Conservation (phyloP, 2,888 invertebrate genomes). For the Thalpophila matura region DNA sequence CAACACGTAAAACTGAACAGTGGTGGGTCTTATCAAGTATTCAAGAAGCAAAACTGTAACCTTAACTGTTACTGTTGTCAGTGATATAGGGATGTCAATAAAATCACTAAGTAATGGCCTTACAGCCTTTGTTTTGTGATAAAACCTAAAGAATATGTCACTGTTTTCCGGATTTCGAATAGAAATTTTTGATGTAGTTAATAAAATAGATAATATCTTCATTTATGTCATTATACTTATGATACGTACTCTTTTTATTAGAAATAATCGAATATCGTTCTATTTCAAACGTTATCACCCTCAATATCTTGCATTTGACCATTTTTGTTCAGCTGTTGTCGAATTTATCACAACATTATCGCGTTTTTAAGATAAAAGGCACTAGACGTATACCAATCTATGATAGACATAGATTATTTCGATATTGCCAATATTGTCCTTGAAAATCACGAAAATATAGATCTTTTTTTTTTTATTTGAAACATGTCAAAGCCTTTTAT, state of each 20-base stretch:
- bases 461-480: too few species aligned
- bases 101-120: constrained; percentile 46
- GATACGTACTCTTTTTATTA: not conserved
- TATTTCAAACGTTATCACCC: constrained; percentile 24
- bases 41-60: constrained; percentile 62
- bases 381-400: constrained; percentile 59
- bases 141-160: constrained; percentile 20
- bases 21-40: constrained; percentile 69
- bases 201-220: not conserved
- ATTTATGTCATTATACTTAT: not conserved
- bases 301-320: constrained; percentile 50
- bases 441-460: constrained; percentile 8
- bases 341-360: constrained; percentile 65
- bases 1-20: constrained; percentile 69
- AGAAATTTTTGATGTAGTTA: not conserved
- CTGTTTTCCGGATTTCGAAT: constrained; percentile 15
- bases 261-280: constrained; percentile 2
- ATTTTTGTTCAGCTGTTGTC: constrained; percentile 38
- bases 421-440: constrained; percentile 2
- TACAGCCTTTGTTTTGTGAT: constrained; percentile 31
- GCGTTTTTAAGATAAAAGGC: constrained; percentile 64
- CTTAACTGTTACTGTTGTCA: constrained; percentile 57
- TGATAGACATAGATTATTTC: constrained; percentile 40
- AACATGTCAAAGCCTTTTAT: too few species aligned
- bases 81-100: constrained; percentile 53